phyloP scores from a whole-genome alignment of 2,113 vertebrate species.

The Hydrolagus affinis region DNA sequence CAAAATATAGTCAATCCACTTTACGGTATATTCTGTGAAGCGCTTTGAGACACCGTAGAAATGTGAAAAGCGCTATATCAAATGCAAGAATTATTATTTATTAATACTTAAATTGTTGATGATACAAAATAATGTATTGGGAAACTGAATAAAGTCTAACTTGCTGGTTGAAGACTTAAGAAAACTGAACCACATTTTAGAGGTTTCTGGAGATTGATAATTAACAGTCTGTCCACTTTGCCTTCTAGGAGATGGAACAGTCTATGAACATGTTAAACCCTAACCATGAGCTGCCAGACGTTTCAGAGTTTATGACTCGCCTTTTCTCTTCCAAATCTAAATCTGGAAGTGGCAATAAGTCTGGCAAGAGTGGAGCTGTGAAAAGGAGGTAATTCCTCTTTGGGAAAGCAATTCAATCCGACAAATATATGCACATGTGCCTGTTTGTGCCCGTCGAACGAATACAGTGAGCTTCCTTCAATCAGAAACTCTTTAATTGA shows the following conservation, averaged over 20 bases:
- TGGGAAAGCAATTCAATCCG: background rate
- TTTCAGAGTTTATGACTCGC: slow-evolving; percentile 98
- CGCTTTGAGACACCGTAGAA: too few species aligned
- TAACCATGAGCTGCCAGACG: slow-evolving; percentile 93
- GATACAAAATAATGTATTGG: background rate
- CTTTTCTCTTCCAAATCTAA: slow-evolving; percentile 96
- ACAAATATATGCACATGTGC: background rate
- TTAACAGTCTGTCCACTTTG: background rate
- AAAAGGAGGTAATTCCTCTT: slow-evolving; percentile 88
- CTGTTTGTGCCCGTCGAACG: slow-evolving; percentile 6
- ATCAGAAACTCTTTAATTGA: background rate
- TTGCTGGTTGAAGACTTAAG: background rate
- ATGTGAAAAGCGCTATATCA: too few species aligned
- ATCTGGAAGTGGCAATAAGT: slow-evolving; percentile 75
- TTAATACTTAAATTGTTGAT: slow-evolving; percentile 5
- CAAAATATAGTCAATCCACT: too few species aligned
- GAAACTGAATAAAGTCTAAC: background rate
- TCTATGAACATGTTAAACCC: slow-evolving; percentile 99
- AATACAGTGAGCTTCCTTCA: background rate
- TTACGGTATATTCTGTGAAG: too few species aligned
- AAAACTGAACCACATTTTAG: background rate
- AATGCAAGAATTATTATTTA: too few species aligned
- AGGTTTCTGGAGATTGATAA: background rate
- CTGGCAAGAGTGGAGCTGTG: slow-evolving; percentile 70
- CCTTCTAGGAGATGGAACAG: slow-evolving; percentile 90